Conservation (phyloP, 2,888 invertebrate genomes). For the Coronaproctus castanopsis region DNA sequence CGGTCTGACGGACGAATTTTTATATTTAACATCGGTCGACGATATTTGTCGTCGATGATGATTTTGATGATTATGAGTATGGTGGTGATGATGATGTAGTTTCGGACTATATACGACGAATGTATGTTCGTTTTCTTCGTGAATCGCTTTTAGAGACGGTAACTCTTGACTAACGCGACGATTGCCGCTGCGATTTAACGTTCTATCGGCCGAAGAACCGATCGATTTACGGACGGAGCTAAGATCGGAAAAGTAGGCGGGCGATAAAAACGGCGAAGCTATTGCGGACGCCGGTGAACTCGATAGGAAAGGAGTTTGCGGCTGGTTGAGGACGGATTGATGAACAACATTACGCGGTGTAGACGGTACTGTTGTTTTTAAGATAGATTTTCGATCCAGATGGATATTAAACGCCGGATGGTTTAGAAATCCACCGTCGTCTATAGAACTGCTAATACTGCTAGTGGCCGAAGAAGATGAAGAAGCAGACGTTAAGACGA, state of each 20-base stretch:
- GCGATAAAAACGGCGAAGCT: conserved; percentile 48
- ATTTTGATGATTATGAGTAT: conserved; percentile 14
- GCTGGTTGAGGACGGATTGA: neutral
- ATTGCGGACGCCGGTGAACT: conserved; percentile 37
- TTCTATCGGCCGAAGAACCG: conserved; percentile 35
- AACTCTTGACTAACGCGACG: conserved; percentile 41
- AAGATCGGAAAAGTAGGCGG: conserved; percentile 58
- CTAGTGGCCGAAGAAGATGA: conserved; percentile 35
- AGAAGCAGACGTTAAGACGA: conserved; percentile 40
- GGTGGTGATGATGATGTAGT: conserved; percentile 15
- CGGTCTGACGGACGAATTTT: neutral
- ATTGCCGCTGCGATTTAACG: conserved; percentile 32
- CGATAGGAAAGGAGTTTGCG: conserved; percentile 30
- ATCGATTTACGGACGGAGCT: conserved; percentile 55
- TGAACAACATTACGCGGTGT: conserved; percentile 25
- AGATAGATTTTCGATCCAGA: no score
- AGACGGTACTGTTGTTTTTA: no score
- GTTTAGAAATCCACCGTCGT: conserved; percentile 67
- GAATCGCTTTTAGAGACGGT: conserved; percentile 47
- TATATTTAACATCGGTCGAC: conserved; percentile 22
- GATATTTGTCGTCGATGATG: conserved; percentile 29
- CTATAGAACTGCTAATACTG: conserved; percentile 42
- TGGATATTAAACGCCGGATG: conserved; percentile 29
- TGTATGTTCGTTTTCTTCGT: conserved; percentile 40
- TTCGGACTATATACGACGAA: conserved; percentile 17